A percentile compares a stretch with the other conserved stretches of the same genome.
Evolutionary conservation across 1,140 invertebrate genomes (phyloP).

Genomic region (Dendroctonus ponderosae): DNA sequence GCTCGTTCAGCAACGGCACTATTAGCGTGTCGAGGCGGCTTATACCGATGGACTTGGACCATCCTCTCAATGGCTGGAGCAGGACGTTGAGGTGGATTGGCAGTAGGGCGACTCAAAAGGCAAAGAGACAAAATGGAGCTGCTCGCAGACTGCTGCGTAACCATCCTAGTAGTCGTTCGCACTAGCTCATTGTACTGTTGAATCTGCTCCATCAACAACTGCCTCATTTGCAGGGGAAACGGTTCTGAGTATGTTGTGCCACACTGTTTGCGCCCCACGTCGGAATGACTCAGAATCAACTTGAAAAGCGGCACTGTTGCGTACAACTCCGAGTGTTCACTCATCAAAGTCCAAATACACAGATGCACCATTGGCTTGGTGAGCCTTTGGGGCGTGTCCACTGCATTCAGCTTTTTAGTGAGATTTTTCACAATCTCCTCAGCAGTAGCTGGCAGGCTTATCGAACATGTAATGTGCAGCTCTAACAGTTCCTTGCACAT

Average conservation of each 20-base stretch:
- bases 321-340: slow-evolving; percentile 1
- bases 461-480: slow-evolving; percentile 1
- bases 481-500: not conserved
- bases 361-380: slow-evolving; percentile 12
- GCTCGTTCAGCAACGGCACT: no score
- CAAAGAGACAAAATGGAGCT: no score
- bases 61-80: no score
- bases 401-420: not conserved
- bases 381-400: slow-evolving; percentile 5
- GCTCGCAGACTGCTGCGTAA: no score
- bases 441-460: not conserved
- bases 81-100: no score
- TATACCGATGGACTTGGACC: no score
- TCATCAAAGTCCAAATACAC: slow-evolving; percentile 1
- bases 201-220: not conserved
- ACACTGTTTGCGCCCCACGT: not conserved
- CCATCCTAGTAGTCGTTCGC: not conserved
- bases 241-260: not conserved
- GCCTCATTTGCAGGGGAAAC: not conserved
- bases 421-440: not conserved
- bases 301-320: slow-evolving; percentile 4
- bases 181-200: slow-evolving; percentile 1
- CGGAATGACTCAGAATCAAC: not conserved
- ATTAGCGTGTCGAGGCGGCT: no score
- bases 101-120: no score